These are phyloP conservation scores for Maconellicoccus hirsutus DNA, from an alignment of 1,140 invertebrate species.

Conservation along the genomic window DNA sequence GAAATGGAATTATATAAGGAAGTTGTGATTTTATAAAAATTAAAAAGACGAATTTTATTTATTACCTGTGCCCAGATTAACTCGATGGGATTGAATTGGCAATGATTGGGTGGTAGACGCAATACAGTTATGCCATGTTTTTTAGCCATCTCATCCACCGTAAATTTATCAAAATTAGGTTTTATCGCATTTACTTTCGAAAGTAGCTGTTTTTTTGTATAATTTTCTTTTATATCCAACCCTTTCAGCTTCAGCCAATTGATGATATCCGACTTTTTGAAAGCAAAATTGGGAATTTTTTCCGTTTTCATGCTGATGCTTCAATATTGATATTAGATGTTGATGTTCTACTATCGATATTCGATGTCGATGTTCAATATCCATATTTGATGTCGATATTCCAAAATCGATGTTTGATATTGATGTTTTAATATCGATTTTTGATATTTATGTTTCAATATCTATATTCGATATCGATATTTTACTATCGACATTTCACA, in stretches of 20 bases:
- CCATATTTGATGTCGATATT: too few species aligned
- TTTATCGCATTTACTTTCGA: neutral
- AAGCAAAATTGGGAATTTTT: neutral
- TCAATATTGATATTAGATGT: too few species aligned
- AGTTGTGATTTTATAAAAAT: neutral
- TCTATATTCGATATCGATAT: too few species aligned
- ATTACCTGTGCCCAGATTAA: neutral
- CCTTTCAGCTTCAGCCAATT: slow-evolving; percentile 24
- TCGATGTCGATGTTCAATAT: too few species aligned
- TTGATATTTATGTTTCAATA: too few species aligned
- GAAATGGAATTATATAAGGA: too few species aligned
- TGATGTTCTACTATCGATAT: too few species aligned
- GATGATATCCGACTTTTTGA: slow-evolving; percentile 25
- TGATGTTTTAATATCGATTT: too few species aligned
- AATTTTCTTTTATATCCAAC: neutral
- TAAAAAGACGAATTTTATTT: neutral
- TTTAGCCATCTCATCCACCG: slow-evolving; percentile 24
- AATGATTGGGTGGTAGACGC: slow-evolving; percentile 24
- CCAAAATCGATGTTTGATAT: too few species aligned
- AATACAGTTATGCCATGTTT: slow-evolving; percentile 24
- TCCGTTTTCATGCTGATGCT: too few species aligned
- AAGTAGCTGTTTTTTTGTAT: slow-evolving; percentile 15
- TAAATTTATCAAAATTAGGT: slow-evolving; percentile 8
- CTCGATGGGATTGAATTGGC: slow-evolving; percentile 25
- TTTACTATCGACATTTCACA: too few species aligned